phyloP scores from a whole-genome alignment of 1,140 invertebrate species.

The Meloidogyne hapla region DNA sequence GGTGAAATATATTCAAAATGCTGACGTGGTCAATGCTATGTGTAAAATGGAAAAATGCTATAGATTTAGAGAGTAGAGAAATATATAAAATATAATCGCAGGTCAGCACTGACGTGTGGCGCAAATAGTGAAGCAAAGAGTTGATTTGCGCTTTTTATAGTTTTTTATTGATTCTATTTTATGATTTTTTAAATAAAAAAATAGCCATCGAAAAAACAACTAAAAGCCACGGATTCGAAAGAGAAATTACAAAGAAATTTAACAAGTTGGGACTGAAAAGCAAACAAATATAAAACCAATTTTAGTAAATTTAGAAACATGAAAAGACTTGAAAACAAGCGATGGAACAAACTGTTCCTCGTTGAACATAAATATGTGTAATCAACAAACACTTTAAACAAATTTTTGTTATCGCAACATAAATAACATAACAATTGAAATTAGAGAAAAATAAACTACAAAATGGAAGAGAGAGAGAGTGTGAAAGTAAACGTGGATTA shows the following conservation, averaged over 20 bases:
- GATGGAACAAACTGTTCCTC: too few relatives aligned
- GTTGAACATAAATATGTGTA: too few relatives aligned
- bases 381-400: too few relatives aligned
- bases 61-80: not conserved
- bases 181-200: not conserved
- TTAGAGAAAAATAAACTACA: too few relatives aligned
- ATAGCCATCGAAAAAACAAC: not conserved
- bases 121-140: not conserved
- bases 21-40: conserved; percentile 4
- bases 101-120: not conserved
- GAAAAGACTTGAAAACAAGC: too few relatives aligned
- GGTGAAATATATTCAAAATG: not conserved
- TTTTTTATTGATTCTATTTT: not conserved
- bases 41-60: not conserved
- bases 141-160: not conserved
- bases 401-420: too few relatives aligned
- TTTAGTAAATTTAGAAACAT: too few relatives aligned
- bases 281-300: not conserved
- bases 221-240: not conserved
- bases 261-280: too few relatives aligned
- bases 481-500: too few relatives aligned
- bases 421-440: too few relatives aligned
- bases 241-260: not conserved
- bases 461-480: too few relatives aligned
- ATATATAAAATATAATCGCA: not conserved